These are phyloP conservation scores for Euglossa dilemma DNA, from an alignment of 1,140 invertebrate genomes.

Conservation along the genomic window DNA sequence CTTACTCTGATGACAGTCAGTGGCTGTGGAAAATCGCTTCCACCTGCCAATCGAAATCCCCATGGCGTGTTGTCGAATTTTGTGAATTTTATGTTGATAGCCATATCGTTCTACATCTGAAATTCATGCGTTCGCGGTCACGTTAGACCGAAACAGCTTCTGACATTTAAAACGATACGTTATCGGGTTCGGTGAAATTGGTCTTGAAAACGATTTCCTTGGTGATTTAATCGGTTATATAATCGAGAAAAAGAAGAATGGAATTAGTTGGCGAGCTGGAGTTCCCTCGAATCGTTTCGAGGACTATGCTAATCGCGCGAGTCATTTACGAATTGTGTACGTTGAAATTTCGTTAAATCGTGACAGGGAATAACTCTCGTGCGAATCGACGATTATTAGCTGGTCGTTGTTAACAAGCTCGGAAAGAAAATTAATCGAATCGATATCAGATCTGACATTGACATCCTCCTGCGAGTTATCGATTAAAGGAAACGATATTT, in stretches of 20 bases:
- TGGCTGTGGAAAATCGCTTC: conserved; percentile 91
- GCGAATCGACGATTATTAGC: background rate
- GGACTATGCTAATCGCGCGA: background rate
- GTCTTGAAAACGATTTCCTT: background rate
- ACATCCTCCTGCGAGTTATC: too few species aligned
- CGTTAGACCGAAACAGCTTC: background rate
- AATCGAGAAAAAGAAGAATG: conserved; percentile 10
- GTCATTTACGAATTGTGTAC: background rate
- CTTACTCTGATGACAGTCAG: conserved; percentile 92
- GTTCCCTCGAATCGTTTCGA: background rate
- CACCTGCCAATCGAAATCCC: conserved; percentile 94
- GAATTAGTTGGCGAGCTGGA: conserved; percentile 15
- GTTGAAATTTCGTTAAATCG: background rate
- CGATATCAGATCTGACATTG: background rate
- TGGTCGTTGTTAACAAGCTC: too few species aligned
- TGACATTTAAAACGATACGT: too few species aligned
- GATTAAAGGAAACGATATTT: background rate
- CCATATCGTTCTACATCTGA: conserved; percentile 80
- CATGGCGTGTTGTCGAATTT: conserved; percentile 88
- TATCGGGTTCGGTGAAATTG: background rate
- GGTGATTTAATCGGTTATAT: conserved; percentile 26
- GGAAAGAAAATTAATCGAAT: background rate
- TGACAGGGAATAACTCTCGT: background rate
- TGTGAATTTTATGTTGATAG: conserved; percentile 83
- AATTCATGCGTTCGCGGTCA: conserved; percentile 48